A percentile compares a stretch with the other conserved stretches of the same genome.
These are phyloP conservation scores for Scaptomyza tumidula DNA, from an alignment of 2,888 invertebrate species.

Conservation along the genomic window DNA sequence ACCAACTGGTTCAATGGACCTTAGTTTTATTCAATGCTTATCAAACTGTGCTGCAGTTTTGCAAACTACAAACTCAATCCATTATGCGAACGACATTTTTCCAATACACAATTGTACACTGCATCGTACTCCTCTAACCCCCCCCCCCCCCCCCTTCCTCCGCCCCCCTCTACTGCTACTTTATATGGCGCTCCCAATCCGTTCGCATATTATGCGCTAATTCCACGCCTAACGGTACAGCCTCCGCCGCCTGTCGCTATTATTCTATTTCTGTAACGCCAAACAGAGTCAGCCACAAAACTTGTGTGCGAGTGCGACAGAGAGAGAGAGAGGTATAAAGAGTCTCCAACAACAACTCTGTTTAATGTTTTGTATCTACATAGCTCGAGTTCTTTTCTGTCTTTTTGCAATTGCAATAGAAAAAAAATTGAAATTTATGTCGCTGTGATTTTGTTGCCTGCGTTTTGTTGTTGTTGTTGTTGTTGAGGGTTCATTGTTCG, in stretches of 20 bases:
- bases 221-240: slow-evolving; percentile 74
- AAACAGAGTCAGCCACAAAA: slow-evolving; percentile 42
- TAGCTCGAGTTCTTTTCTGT: too few relatives aligned
- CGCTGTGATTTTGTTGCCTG: slow-evolving; percentile 41
- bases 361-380: background rate
- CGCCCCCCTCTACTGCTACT: too few relatives aligned
- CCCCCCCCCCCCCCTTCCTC: background rate
- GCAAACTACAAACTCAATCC: slow-evolving; percentile 14
- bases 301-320: background rate
- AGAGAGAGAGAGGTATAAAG: background rate
- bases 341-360: too few relatives aligned
- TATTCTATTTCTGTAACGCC: slow-evolving; percentile 77
- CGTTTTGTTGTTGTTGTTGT: background rate
- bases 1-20: slow-evolving; percentile 63
- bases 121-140: background rate
- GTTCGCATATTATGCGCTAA: slow-evolving; percentile 73
- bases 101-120: slow-evolving; percentile 36
- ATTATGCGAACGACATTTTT: slow-evolving; percentile 49
- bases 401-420: slow-evolving; percentile 65
- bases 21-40: slow-evolving; percentile 23
- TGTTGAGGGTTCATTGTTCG: slow-evolving; percentile 60
- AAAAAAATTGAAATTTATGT: slow-evolving; percentile 77
- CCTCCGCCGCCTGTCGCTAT: slow-evolving; percentile 74
- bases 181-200: slow-evolving; percentile 51
- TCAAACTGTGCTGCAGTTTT: slow-evolving; percentile 50